Percentiles rank a stretch among this genome's conserved stretches.
These are phyloP conservation scores for Ctenicera cuprea DNA, from an alignment of 2,888 invertebrate species.

Conservation along the genomic window DNA sequence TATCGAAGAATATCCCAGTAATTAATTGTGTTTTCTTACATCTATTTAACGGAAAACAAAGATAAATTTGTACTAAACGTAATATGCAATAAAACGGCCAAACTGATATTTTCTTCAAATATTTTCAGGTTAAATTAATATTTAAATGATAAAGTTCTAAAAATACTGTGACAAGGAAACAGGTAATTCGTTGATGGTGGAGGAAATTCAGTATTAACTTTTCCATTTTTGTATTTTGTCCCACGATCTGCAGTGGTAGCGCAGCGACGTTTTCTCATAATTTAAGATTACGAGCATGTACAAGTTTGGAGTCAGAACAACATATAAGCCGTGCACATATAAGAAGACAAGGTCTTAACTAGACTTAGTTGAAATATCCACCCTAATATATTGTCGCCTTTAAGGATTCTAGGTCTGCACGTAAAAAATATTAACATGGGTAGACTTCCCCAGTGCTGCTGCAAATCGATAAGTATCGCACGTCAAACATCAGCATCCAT, in stretches of 20 bases:
- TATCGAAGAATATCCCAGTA: too few species aligned
- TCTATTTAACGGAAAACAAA: too few species aligned
- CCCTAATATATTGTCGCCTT: conserved; percentile 22
- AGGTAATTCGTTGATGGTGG: too few species aligned
- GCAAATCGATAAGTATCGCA: conserved; percentile 25
- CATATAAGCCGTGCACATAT: conserved; percentile 33
- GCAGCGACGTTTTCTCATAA: conserved; percentile 29
- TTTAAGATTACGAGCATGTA: conserved; percentile 38
- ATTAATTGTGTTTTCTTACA: too few species aligned
- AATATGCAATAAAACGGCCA: too few species aligned
- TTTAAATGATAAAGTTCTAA: too few species aligned
- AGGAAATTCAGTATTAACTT: too few species aligned
- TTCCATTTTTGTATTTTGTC: too few species aligned
- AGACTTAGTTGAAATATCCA: conserved; percentile 29
- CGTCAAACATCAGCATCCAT: background rate
- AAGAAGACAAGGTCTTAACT: conserved; percentile 25
- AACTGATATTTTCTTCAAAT: too few species aligned
- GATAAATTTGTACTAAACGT: too few species aligned
- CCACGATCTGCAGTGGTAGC: conserved; percentile 19
- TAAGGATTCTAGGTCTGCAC: conserved; percentile 3
- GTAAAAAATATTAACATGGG: conserved; percentile 30
- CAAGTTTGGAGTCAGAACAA: conserved; percentile 20
- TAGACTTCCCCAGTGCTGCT: background rate
- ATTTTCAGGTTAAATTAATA: too few species aligned
- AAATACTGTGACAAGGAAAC: too few species aligned